Conservation (phyloP, 2,797 vertebrate genomes). For the Antennarius maculatus region DNA sequence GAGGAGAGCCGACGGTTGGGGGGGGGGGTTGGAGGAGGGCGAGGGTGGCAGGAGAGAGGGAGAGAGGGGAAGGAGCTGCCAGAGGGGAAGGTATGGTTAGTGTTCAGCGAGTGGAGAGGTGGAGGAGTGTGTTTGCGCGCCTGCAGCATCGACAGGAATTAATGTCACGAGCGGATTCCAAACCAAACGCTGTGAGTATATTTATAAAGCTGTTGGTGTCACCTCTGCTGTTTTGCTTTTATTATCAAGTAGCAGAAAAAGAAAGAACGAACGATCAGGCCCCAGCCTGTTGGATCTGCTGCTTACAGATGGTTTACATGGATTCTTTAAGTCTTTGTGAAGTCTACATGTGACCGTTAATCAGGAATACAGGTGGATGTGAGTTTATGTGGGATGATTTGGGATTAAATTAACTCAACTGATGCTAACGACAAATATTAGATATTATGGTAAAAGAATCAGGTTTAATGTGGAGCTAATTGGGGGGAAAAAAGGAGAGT, state of each 20-base stretch:
- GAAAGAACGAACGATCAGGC: constrained; percentile 11
- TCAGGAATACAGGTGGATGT: background rate
- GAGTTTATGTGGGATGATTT: background rate
- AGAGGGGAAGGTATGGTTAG: constrained; percentile 70
- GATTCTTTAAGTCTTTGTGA: constrained; percentile 7
- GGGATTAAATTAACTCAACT: background rate
- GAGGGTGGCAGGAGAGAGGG: constrained; percentile 49
- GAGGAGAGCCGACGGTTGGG: background rate
- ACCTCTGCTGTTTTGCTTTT: constrained; percentile 1
- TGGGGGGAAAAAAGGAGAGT: background rate
- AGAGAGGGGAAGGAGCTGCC: constrained; percentile 52
- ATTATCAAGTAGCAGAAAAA: constrained; percentile 15
- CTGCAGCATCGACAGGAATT: constrained; percentile 41
- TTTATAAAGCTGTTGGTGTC: constrained; percentile 5
- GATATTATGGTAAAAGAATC: background rate
- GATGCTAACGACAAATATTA: background rate
- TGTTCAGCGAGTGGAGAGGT: constrained; percentile 71
- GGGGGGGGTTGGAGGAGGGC: constrained; percentile 11
- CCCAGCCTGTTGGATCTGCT: constrained; percentile 2
- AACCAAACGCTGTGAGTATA: constrained; percentile 63
- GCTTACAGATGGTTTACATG: background rate
- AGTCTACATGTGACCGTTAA: constrained; percentile 1
- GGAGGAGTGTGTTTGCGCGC: constrained; percentile 52
- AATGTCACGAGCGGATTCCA: constrained; percentile 33
- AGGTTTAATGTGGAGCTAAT: background rate